phyloP scores from a whole-genome alignment of 2,888 invertebrate species.

The Thyatira batis region DNA sequence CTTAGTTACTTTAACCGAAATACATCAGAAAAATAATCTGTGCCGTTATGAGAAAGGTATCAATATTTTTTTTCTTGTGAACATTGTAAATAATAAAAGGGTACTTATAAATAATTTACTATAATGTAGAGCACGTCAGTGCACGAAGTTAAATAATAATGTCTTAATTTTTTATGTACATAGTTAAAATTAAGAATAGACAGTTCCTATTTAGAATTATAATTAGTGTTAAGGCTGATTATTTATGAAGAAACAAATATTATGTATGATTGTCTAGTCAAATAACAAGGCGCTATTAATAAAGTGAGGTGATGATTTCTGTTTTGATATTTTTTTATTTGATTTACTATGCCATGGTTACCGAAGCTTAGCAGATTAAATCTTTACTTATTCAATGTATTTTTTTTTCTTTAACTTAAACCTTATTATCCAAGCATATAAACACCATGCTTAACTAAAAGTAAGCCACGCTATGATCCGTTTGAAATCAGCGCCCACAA shows the following conservation, averaged over 20 bases:
- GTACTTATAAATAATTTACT: no score
- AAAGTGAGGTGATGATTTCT: constrained; percentile 64
- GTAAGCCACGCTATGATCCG: constrained; percentile 20
- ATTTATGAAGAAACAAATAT: constrained; percentile 53
- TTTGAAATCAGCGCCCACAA: constrained; percentile 31
- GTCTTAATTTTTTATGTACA: neutral
- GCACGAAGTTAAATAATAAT: neutral
- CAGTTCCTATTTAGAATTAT: constrained; percentile 54
- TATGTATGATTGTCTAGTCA: constrained; percentile 72
- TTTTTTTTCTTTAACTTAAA: neutral
- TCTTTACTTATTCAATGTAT: no score
- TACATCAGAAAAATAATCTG: no score
- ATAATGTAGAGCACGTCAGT: no score
- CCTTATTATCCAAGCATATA: neutral
- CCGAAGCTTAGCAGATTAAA: no score
- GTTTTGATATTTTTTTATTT: constrained; percentile 26
- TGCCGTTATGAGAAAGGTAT: no score
- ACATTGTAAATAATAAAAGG: no score
- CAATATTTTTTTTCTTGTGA: no score
- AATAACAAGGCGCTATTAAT: constrained; percentile 62
- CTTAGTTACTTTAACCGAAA: no score
- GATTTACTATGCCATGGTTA: neutral
- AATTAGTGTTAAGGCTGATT: constrained; percentile 54
- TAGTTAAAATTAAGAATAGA: constrained; percentile 20
- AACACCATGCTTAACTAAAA: constrained; percentile 8